Evolutionary conservation across 2,888 invertebrate species (phyloP).

Genomic region (Mesorhabditis spiculigera): DNA sequence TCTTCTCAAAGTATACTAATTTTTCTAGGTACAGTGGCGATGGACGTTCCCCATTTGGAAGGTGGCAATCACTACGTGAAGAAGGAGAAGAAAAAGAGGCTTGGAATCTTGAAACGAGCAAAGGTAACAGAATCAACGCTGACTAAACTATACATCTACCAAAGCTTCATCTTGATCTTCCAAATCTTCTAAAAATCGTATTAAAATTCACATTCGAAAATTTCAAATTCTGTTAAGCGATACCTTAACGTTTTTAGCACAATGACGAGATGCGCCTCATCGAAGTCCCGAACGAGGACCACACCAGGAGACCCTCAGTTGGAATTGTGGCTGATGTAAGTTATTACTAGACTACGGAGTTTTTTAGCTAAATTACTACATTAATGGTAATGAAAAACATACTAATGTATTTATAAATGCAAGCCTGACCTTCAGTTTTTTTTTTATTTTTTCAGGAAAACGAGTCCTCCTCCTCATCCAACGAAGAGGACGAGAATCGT

Average conservation of each 20-base stretch:
- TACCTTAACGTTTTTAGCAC: background rate
- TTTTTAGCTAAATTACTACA: background rate
- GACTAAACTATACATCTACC: no score
- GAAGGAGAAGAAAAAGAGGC: slow-evolving; percentile 30
- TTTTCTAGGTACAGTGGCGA: slow-evolving; percentile 46
- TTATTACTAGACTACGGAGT: background rate
- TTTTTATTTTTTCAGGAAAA: background rate
- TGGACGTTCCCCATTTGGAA: slow-evolving; percentile 58
- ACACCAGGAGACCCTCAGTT: slow-evolving; percentile 34
- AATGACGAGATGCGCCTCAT: slow-evolving; percentile 38
- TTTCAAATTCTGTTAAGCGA: background rate
- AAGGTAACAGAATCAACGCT: slow-evolving; percentile 10
- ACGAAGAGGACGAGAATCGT: slow-evolving; percentile 22
- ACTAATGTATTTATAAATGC: no score
- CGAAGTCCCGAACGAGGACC: slow-evolving; percentile 29
- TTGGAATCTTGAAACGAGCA: slow-evolving; percentile 23
- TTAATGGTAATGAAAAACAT: no score
- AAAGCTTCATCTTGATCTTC: no score
- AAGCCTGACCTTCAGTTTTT: no score
- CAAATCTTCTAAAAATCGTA: no score
- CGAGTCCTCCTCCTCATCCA: slow-evolving; percentile 23
- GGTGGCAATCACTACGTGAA: slow-evolving; percentile 17
- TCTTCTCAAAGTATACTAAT: no score
- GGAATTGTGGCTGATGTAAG: slow-evolving; percentile 39
- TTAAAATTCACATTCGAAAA: background rate